A percentile compares a stretch with the other conserved stretches of the same genome.
phyloP scores from a whole-genome alignment of 2,888 invertebrate genomes.

The Callinectes sapidus region DNA sequence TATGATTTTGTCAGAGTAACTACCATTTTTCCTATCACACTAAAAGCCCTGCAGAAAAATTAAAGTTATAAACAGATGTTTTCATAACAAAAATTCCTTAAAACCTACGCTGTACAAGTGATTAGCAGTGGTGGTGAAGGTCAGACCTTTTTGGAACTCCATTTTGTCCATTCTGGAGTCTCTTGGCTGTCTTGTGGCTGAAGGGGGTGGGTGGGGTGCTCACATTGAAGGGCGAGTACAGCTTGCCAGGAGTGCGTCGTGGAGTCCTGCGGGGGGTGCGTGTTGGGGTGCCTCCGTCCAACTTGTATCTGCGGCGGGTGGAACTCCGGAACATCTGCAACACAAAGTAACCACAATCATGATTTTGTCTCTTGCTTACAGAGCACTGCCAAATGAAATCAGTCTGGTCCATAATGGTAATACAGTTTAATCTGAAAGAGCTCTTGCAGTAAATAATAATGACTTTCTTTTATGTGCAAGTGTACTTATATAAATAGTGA shows the following conservation, averaged over 20 bases:
- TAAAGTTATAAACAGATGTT: neutral
- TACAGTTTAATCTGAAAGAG: neutral
- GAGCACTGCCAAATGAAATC: neutral
- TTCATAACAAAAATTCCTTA: neutral
- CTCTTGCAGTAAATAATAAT: no score
- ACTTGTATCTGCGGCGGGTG: constrained; percentile 58
- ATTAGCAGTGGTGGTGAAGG: neutral
- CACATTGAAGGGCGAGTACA: constrained; percentile 61
- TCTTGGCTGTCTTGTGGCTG: constrained; percentile 56
- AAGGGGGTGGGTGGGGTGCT: constrained; percentile 59
- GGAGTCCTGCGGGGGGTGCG: constrained; percentile 51
- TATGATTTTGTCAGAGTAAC: neutral
- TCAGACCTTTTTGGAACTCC: constrained; percentile 49
- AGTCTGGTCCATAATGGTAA: neutral
- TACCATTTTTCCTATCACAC: neutral
- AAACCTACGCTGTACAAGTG: neutral
- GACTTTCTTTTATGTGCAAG: no score
- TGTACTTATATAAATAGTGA: no score
- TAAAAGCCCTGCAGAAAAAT: neutral
- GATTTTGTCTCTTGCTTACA: neutral
- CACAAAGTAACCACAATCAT: neutral
- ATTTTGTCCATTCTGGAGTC: constrained; percentile 50
- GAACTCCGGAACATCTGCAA: constrained; percentile 61
- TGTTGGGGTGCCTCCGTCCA: constrained; percentile 56
- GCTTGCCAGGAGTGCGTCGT: constrained; percentile 58